A percentile compares a stretch with the other conserved stretches of the same genome.
These are phyloP conservation scores for Pasiphila rectangulata DNA, from an alignment of 2,888 invertebrate genomes.

Conservation along the genomic window DNA sequence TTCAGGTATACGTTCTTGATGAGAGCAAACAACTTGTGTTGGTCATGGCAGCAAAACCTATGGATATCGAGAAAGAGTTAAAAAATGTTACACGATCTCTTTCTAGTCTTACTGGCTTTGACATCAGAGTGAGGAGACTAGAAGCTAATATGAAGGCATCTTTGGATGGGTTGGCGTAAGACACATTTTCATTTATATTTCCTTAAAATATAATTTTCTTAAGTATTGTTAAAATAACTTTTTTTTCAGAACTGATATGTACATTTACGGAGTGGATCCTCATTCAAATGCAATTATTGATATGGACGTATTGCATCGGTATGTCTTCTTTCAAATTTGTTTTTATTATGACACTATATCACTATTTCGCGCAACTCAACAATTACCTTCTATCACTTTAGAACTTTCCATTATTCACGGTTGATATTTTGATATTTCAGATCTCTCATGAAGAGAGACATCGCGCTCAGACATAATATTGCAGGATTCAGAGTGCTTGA, in stretches of 20 bases:
- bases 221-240: not conserved
- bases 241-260: conserved; percentile 88
- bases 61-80: conserved; percentile 86
- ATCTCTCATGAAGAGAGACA: conserved; percentile 82
- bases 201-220: not conserved
- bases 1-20: conserved; percentile 89
- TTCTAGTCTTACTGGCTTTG: conserved; percentile 87
- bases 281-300: conserved; percentile 90
- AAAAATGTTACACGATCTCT: conserved; percentile 85
- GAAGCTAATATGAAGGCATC: conserved; percentile 87
- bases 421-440: conserved; percentile 56
- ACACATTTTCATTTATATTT: conserved; percentile 30
- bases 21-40: conserved; percentile 90
- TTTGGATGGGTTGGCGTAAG: conserved; percentile 85
- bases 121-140: conserved; percentile 88
- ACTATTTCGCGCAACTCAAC: too few species aligned
- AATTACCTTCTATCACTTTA: too few species aligned
- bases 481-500: conserved; percentile 85
- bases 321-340: conserved; percentile 48
- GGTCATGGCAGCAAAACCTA: conserved; percentile 87
- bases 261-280: conserved; percentile 92
- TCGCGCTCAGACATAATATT: conserved; percentile 82
- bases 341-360: too few species aligned
- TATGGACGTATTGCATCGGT: conserved; percentile 89
- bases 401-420: too few species aligned